Evolutionary conservation across 2,113 vertebrate genomes (phyloP), one percentile per base, ranked within the genome.

Genomic region (Scartelaos histophorus): DNA sequence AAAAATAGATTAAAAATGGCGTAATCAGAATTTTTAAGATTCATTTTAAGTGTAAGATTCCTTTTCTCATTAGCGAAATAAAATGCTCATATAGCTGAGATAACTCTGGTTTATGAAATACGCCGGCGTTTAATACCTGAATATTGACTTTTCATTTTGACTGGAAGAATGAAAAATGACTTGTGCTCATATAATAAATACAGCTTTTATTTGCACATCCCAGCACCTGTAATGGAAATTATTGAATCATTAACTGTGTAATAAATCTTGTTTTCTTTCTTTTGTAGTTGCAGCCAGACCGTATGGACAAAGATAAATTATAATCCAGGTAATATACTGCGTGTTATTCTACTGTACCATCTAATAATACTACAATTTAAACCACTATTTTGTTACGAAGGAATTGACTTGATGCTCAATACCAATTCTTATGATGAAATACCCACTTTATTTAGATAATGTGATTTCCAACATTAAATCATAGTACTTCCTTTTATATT

Each of bases 251-350:
- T 60, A 62, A 69, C 56, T 47, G 0, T 66, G 34, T 35, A 78
- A 72, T 25, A 12, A 7, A 22, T 12, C 12, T 46, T 16, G 10
- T 67, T 66, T 54, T 43, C 35, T 61, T 43, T 5, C 13, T 5
- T 19, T 3, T 0, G 0, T 83, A 90, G 90, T 85, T 74, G 21
- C 60, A 70, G 34, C 79, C 43, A 0, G 81, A 76, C 6, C 13
- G 62, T 56, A 0, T 1, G 64, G 81, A 77, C 53, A 74, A 69
- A 43, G 82, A 82, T 22, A 85, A 87, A 5, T 19, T 74, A 78
- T 74, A 85, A 13, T 53, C 10, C 67, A 82, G 87, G 88, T 90
- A 71, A 78, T 5, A 2, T 5, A 5, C 19, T 54, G 19, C n/a
- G 9, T 54, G 19, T n/a, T n/a, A 9, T 7, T n/a, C 51, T 53